Percentiles rank a stretch among this genome's conserved stretches.
These are phyloP conservation scores for Physeter macrocephalus DNA, from an alignment of 2,113 vertebrate species.

Conservation along the genomic window DNA sequence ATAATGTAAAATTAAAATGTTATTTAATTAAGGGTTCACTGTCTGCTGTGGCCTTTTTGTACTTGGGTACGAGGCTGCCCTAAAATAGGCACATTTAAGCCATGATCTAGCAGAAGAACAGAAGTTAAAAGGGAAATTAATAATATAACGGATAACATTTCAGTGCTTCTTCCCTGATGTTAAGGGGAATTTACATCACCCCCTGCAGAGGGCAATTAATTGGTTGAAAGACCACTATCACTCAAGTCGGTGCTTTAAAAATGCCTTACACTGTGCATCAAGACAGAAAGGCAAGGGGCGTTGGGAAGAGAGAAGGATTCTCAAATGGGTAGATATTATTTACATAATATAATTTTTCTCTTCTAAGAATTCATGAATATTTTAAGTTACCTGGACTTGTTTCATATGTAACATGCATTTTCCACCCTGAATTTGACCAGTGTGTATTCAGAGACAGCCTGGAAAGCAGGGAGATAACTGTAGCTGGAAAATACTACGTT, in stretches of 20 bases:
- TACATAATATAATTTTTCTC: not conserved
- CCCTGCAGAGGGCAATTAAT: not conserved
- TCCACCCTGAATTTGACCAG: not conserved
- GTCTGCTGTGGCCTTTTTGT: not conserved
- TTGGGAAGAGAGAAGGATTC: not conserved
- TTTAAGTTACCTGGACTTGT: not conserved
- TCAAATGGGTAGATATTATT: not conserved
- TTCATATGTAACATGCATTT: not conserved
- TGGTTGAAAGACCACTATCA: not conserved
- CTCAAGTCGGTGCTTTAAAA: not conserved
- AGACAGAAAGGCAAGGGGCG: not conserved
- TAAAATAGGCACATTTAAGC: not conserved
- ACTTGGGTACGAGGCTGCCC: not conserved
- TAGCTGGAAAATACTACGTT: accelerated
- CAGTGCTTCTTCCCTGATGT: not conserved
- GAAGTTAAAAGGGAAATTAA: not conserved
- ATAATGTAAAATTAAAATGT: not conserved
- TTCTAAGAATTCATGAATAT: not conserved
- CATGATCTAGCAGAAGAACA: not conserved
- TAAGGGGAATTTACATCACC: not conserved
- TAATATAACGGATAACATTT: not conserved
- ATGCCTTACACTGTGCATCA: not conserved
- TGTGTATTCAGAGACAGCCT: not conserved
- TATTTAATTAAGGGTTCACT: not conserved
- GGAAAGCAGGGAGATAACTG: not conserved